Conservation (phyloP, 2,113 vertebrate genomes). For the Varanus salvator region DNA sequence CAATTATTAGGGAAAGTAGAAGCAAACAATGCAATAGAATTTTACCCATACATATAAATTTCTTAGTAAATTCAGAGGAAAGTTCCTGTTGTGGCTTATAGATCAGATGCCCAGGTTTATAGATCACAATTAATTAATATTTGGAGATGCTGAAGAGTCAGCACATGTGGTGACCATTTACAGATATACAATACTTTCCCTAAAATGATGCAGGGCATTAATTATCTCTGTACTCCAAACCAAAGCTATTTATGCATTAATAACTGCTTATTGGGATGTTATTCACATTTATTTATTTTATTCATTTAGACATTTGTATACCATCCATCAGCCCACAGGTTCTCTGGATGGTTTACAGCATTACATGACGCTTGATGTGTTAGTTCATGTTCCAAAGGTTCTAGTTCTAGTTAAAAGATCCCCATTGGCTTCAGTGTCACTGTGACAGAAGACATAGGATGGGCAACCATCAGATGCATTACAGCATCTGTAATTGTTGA, state of each 20-base stretch:
- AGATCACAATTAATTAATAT: constrained; percentile 38
- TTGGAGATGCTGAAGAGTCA: background rate
- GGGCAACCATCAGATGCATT: background rate
- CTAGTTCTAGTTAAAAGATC: background rate
- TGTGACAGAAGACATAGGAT: background rate
- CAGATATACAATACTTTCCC: background rate
- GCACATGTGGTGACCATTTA: background rate
- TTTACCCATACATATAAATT: constrained; percentile 5
- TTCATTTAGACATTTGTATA: too few species aligned
- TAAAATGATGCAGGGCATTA: background rate
- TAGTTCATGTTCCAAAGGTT: background rate
- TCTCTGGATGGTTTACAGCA: too few species aligned
- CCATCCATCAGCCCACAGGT: too few species aligned
- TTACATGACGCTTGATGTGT: background rate
- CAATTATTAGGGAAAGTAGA: constrained; percentile 1
- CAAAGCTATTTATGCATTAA: background rate
- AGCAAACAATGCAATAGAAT: background rate
- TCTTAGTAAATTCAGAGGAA: constrained; percentile 27
- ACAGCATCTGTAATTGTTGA: background rate
- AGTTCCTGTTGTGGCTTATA: background rate
- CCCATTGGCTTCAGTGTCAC: background rate
- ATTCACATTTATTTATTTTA: background rate
- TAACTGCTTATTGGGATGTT: background rate
- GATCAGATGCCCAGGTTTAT: background rate
- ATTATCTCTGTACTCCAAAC: background rate